phyloP scores from a whole-genome alignment of 2,113 vertebrate species.

The Bubo blakistoni region DNA sequence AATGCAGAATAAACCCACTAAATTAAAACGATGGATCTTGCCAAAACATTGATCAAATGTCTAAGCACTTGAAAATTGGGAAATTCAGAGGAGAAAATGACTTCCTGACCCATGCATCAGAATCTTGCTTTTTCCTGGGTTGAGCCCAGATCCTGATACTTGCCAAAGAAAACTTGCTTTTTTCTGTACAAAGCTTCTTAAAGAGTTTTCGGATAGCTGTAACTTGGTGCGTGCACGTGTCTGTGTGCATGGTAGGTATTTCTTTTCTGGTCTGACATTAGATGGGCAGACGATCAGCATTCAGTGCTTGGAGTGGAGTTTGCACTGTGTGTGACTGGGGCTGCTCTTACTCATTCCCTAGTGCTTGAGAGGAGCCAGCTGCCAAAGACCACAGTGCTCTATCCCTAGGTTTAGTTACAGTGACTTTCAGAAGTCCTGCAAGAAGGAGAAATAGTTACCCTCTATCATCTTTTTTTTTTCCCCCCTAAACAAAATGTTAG shows the following conservation, averaged over 20 bases:
- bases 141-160: not conserved
- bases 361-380: not conserved
- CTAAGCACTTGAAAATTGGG: not conserved
- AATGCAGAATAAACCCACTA: not conserved
- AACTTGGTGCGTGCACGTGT: not conserved
- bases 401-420: no score
- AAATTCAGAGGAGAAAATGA: not conserved
- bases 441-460: not conserved
- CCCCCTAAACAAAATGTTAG: not conserved
- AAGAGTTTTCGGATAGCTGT: not conserved
- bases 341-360: not conserved
- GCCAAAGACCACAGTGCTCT: rapidly evolving
- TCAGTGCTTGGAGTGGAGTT: not conserved
- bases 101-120: not conserved
- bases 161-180: not conserved
- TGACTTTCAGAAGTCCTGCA: not conserved
- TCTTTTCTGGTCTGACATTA: not conserved
- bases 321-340: rapidly evolving
- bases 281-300: rapidly evolving
- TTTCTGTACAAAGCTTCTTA: not conserved
- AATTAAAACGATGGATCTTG: not conserved
- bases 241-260: not conserved
- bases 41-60: not conserved
- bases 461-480: not conserved
- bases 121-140: not conserved